Conservation (phyloP, 2,888 invertebrate species). For the Stegana nigrithorax region DNA sequence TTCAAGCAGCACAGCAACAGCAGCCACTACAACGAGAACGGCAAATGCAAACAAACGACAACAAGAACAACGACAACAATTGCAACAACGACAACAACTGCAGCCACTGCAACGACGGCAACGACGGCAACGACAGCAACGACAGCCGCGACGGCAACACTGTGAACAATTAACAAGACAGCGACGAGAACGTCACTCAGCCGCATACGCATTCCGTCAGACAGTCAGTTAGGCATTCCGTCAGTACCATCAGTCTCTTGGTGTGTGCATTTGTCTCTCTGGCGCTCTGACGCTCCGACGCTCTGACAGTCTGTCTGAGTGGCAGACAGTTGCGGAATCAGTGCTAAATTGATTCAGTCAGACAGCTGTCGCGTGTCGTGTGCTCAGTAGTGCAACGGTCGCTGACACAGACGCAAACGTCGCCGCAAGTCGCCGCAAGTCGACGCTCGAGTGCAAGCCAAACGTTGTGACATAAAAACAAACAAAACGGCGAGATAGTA, state of each 20-base stretch:
- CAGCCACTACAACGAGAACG: not conserved
- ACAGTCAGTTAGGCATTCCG: slow-evolving; percentile 4
- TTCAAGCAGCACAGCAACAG: slow-evolving; percentile 1
- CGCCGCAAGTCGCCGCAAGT: slow-evolving; percentile 13
- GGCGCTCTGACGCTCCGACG: not conserved
- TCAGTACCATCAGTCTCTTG: too few relatives aligned
- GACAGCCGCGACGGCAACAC: slow-evolving; percentile 18
- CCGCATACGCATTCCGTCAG: too few relatives aligned
- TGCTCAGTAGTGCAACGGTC: slow-evolving; percentile 35
- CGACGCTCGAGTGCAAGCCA: slow-evolving; percentile 17
- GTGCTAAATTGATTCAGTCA: too few relatives aligned
- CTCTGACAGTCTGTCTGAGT: not conserved
- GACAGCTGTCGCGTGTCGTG: slow-evolving; percentile 25
- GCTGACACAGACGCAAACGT: slow-evolving; percentile 33
- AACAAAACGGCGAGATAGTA: slow-evolving; percentile 68
- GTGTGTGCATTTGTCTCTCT: too few relatives aligned
- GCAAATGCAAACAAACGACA: slow-evolving; percentile 2
- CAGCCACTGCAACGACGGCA: not conserved
- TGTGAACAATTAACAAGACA: not conserved
- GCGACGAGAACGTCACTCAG: slow-evolving; percentile 18
- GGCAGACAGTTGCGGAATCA: not conserved
- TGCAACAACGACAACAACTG: slow-evolving; percentile 5
- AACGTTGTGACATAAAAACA: slow-evolving; percentile 52
- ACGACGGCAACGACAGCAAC: slow-evolving; percentile 17
- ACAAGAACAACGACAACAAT: not conserved